These are phyloP conservation scores for Protosalanx chinensis DNA, from an alignment of 2,797 vertebrate genomes.

Conservation along the genomic window DNA sequence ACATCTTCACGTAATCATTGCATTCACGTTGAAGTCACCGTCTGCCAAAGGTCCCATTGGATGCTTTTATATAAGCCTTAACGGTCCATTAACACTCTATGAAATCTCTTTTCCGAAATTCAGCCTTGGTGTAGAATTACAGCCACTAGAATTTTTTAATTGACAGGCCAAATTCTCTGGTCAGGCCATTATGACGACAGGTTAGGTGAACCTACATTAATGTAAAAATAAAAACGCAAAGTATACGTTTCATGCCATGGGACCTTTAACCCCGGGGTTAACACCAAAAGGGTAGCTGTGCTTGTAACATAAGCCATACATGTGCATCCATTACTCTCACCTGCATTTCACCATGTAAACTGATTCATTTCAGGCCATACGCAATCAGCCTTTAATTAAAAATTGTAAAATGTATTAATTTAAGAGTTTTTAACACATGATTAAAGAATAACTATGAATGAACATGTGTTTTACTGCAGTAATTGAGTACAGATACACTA, in stretches of 20 bases:
- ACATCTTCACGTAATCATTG: background rate
- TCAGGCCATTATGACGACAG: too few species aligned
- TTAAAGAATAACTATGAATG: background rate
- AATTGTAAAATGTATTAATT: background rate
- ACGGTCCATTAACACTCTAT: too few species aligned
- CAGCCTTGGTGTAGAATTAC: too few species aligned
- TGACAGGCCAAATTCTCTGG: too few species aligned
- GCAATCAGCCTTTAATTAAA: background rate
- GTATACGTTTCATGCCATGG: too few species aligned
- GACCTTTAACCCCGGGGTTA: background rate
- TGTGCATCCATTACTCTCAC: background rate
- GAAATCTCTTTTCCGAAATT: too few species aligned
- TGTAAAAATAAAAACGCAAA: too few species aligned
- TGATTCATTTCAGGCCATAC: background rate
- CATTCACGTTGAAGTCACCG: background rate
- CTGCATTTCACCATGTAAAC: background rate
- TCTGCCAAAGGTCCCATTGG: background rate
- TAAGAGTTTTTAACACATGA: slow-evolving; percentile 6
- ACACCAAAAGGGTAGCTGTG: background rate
- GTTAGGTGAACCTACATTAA: too few species aligned
- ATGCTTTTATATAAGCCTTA: too few species aligned
- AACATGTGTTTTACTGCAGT: background rate
- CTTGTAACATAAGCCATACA: background rate
- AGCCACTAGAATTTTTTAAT: too few species aligned
- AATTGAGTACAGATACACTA: too few species aligned